Evolutionary conservation across 2,113 vertebrate genomes (phyloP).

Genomic region (Laterallus jamaicensis): DNA sequence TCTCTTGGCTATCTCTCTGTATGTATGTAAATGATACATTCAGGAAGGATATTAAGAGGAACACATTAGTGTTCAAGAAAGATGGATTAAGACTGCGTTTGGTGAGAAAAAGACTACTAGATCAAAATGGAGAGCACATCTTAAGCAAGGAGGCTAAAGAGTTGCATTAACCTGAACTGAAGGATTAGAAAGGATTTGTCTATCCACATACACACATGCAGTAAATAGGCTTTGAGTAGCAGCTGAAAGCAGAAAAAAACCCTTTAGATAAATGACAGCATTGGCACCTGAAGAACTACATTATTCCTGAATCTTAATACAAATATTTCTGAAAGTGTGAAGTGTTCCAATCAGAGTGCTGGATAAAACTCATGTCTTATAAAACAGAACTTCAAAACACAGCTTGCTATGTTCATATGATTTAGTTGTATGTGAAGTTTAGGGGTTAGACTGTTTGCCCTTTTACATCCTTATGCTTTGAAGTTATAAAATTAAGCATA

Average conservation of each 20-base stretch:
- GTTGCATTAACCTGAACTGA: not conserved
- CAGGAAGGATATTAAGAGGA: not conserved
- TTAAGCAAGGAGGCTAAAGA: not conserved
- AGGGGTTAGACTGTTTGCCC: not conserved
- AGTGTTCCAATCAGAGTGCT: not conserved
- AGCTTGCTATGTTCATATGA: not conserved
- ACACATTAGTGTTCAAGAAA: not conserved
- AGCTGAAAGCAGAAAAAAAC: not conserved
- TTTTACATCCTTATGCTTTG: not conserved
- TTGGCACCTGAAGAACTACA: not conserved
- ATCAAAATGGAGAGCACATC: not conserved
- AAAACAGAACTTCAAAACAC: not conserved
- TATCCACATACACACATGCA: not conserved
- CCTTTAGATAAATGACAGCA: not conserved
- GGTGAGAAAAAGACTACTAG: not conserved
- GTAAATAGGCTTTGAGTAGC: not conserved
- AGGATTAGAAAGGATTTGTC: not conserved
- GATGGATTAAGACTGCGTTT: not conserved
- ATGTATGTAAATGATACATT: not conserved
- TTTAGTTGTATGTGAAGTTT: not conserved
- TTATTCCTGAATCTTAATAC: not conserved
- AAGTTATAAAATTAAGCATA: not conserved
- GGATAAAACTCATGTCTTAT: accelerated
- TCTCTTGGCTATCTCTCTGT: not conserved
- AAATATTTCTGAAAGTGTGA: not conserved